Evolutionary conservation across 2,888 invertebrate species (phyloP).

Genomic region (Allacma fusca): DNA sequence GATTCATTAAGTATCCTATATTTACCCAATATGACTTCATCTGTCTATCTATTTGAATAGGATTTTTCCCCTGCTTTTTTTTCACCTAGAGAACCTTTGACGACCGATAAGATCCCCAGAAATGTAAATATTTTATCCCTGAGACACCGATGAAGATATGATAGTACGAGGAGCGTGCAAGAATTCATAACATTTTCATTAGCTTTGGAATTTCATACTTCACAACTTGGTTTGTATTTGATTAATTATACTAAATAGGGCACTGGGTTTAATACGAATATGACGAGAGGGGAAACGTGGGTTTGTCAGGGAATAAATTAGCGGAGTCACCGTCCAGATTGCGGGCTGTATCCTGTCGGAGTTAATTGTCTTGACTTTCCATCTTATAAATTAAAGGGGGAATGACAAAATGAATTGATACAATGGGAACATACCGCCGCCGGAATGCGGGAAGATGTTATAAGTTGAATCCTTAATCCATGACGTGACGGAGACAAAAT

Average conservation of each 20-base stretch:
- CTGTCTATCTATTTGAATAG: too few relatives aligned
- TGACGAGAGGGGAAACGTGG: too few relatives aligned
- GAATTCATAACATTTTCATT: too few relatives aligned
- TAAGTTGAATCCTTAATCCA: constrained; percentile 62
- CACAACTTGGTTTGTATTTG: too few relatives aligned
- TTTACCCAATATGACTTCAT: too few relatives aligned
- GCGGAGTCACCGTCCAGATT: background rate
- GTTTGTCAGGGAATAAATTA: background rate
- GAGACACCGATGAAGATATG: too few relatives aligned
- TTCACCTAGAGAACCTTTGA: background rate
- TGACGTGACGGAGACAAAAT: constrained; percentile 64
- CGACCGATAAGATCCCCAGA: too few relatives aligned
- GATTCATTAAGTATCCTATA: background rate
- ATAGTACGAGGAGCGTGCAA: too few relatives aligned
- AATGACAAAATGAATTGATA: background rate
- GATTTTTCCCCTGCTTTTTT: background rate
- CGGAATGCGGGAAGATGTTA: constrained; percentile 59
- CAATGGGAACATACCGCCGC: constrained; percentile 53
- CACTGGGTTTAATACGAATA: too few relatives aligned
- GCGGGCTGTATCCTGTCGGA: background rate
- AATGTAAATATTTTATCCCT: too few relatives aligned
- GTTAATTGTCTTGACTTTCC: background rate
- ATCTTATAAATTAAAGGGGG: background rate
- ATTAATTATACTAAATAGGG: too few relatives aligned
- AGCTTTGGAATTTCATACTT: too few relatives aligned